Evolutionary conservation across 2,888 invertebrate genomes (phyloP).

Genomic region (Liodrosophila aerea): DNA sequence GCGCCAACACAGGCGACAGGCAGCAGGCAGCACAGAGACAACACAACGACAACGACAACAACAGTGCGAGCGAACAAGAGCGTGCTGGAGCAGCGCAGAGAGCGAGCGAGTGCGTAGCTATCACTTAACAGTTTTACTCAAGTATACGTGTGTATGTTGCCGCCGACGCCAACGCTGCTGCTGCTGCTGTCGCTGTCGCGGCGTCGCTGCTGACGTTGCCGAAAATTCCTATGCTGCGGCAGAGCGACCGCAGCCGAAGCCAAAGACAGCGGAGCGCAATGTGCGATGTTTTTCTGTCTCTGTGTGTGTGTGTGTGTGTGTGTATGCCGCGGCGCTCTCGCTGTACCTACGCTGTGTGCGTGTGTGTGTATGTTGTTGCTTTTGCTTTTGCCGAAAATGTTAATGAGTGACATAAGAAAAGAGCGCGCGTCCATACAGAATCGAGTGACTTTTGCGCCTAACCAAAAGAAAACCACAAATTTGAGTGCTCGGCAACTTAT

Average conservation of each 20-base stretch:
- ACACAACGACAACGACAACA: too few relatives aligned
- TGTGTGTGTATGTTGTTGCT: slow-evolving; percentile 4
- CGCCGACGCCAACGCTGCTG: slow-evolving; percentile 45
- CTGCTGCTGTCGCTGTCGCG: slow-evolving; percentile 19
- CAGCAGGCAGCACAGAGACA: slow-evolving; percentile 8
- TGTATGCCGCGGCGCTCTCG: neutral
- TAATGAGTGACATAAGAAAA: slow-evolving; percentile 43
- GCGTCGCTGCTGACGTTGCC: slow-evolving; percentile 20
- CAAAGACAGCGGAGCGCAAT: slow-evolving; percentile 42
- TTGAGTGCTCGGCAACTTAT: too few relatives aligned
- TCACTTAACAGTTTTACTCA: slow-evolving; percentile 61
- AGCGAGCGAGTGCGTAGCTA: slow-evolving; percentile 35
- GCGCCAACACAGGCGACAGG: slow-evolving; percentile 10
- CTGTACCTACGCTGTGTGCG: neutral
- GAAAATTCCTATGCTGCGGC: slow-evolving; percentile 65
- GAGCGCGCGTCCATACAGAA: slow-evolving; percentile 26
- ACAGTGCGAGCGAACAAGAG: slow-evolving; percentile 15
- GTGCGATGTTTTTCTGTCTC: slow-evolving; percentile 25
- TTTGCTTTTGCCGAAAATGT: slow-evolving; percentile 50
- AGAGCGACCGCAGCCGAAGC: slow-evolving; percentile 40
- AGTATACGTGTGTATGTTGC: slow-evolving; percentile 31
- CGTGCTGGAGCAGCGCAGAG: slow-evolving; percentile 11
- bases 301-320: slow-evolving; percentile 20
- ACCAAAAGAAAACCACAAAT: too few relatives aligned
- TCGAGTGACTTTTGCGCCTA: slow-evolving; percentile 38